A percentile compares a stretch with the other conserved stretches of the same genome.
Conservation (phyloP, 2,888 invertebrate genomes). For the Melikaiella ostensackeni region DNA sequence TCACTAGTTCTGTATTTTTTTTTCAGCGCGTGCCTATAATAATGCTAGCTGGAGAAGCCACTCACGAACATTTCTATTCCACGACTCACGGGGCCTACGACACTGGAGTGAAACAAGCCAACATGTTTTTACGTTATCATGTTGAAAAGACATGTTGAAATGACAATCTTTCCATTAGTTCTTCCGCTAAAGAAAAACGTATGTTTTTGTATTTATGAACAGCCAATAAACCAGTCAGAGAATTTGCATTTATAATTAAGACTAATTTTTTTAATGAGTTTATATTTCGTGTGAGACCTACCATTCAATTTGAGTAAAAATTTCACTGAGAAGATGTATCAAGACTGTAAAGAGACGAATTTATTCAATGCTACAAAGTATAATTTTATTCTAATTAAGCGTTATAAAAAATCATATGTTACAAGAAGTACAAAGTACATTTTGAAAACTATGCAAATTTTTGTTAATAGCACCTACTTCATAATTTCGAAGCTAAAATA, state of each 20-base stretch:
- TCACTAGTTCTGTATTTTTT: conserved; percentile 45
- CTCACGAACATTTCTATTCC: conserved; percentile 81
- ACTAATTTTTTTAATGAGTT: neutral
- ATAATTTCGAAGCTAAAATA: neutral
- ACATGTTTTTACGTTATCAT: conserved; percentile 66
- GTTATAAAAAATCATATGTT: neutral
- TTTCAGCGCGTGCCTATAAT: conserved; percentile 77
- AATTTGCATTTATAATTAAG: neutral
- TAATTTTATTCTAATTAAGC: too few relatives aligned
- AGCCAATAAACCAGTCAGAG: too few relatives aligned
- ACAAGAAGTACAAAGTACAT: neutral
- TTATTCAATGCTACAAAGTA: too few relatives aligned
- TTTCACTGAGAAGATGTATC: too few relatives aligned
- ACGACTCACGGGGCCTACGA: conserved; percentile 85
- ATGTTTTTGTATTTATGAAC: neutral
- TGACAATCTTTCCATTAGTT: neutral
- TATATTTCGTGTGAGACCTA: neutral
- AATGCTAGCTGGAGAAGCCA: conserved; percentile 83
- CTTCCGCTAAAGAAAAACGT: neutral
- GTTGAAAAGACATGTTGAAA: neutral
- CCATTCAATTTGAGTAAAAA: too few relatives aligned
- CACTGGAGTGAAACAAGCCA: conserved; percentile 80
- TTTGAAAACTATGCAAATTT: neutral
- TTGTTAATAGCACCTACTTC: neutral
- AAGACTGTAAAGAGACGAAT: too few relatives aligned